Evolutionary conservation across 2,113 vertebrate species (phyloP), one percentile per base, ranked within the genome.

Genomic region (Abramis brama): DNA sequence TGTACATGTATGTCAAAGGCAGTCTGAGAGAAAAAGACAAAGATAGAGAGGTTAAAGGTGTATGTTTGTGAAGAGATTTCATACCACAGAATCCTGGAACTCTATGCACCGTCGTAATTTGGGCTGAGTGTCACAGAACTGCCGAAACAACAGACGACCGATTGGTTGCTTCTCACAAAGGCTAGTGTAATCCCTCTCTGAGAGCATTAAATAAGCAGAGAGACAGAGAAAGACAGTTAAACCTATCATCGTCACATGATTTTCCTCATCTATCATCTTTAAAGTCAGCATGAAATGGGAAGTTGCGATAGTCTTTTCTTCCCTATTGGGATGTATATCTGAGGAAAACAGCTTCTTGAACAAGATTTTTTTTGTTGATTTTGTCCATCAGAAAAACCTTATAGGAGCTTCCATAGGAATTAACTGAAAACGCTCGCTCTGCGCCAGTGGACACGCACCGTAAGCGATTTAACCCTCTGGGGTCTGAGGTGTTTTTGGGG

Each of bases 161-260:
- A 97, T 96, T 25, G 96, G 96, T 91, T 96, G 96, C 89, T 94
- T 95, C 91, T 96, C 94, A 93, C 96, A 97, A 87, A 96, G 90
- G 91, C 94, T 96, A 86, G 89, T 85, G 91, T 97, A 97, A 88
- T 96, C 95, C 85, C 90, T 92, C 9, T 96, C 96, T 97, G 91
- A 62, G 87, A 86, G 57, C 64, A 76, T 83, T 59, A 86, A 75
- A 88, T 10, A 45, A 47, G n/a, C 10, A 64, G 12, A 75, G 7
- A 70, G 52, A 79, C 55, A 62, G 36, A 43, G 19, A 55, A 33
- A 55, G 45, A 55, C 15, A 19, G 64, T 82, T 43, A 66, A 78
- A 57, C 50, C 52, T 33, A 21, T 45, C 59, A 47, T 21, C 4
- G 8, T 47, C 15, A 81, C 8, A 10, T 62, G 6, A 39, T 17